Percentiles rank a stretch among this genome's conserved stretches.
Evolutionary conservation across 2,797 vertebrate species (phyloP).

Genomic region (Numenius phaeopus): DNA sequence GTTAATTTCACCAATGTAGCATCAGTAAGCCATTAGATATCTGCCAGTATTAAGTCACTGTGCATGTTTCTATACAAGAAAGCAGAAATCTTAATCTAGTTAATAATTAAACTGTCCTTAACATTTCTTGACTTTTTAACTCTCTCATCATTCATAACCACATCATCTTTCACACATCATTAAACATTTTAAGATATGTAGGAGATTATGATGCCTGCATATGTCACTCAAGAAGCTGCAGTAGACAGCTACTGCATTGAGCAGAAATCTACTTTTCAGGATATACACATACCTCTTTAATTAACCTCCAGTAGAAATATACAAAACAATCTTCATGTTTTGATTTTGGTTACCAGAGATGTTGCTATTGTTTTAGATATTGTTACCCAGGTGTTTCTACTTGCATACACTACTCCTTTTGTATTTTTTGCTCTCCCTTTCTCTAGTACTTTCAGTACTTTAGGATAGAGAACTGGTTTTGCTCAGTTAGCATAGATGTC

Average conservation of each 20-base stretch:
- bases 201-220: neutral
- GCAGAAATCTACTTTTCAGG: neutral
- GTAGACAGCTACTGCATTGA: neutral
- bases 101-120: conserved; percentile 40
- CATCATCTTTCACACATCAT: neutral
- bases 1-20: neutral
- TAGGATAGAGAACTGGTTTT: neutral
- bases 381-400: neutral
- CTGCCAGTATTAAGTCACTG: neutral
- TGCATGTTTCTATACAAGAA: neutral
- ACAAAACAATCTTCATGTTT: neutral
- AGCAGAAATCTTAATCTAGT: conserved; percentile 18
- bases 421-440: neutral
- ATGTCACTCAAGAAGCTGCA: neutral
- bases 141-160: conserved; percentile 15
- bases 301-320: neutral
- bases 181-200: neutral
- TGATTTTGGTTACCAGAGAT: neutral
- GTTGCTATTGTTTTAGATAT: neutral
- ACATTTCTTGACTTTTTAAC: conserved; percentile 22
- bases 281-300: neutral
- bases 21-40: neutral
- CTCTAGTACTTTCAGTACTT: neutral
- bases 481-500: neutral
- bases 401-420: neutral